phyloP scores from a whole-genome alignment of 2,888 invertebrate species.

The Acleris laterana region DNA sequence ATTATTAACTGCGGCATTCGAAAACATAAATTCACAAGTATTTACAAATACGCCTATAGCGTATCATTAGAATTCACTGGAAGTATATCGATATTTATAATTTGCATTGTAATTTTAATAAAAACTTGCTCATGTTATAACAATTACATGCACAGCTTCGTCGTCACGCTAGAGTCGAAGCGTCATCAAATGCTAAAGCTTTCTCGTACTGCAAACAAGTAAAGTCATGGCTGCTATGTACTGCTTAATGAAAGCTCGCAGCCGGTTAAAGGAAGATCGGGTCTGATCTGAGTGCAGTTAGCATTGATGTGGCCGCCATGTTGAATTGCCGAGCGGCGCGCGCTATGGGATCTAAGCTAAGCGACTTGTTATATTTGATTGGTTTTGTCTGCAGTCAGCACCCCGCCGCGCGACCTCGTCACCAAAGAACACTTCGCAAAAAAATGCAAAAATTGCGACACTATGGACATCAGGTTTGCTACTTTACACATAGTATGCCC shows the following conservation, averaged over 20 bases:
- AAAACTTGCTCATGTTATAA: background rate
- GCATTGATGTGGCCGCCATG: slow-evolving; percentile 9
- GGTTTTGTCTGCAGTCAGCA: slow-evolving; percentile 51
- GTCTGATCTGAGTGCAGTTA: slow-evolving; percentile 14
- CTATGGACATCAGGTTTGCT: slow-evolving; percentile 56
- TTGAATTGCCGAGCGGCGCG: slow-evolving; percentile 21
- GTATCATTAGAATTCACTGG: slow-evolving; percentile 3
- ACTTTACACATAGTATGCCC: slow-evolving; percentile 34
- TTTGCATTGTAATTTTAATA: background rate
- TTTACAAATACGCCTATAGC: background rate
- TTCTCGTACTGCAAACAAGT: slow-evolving; percentile 1
- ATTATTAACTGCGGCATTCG: slow-evolving; percentile 20
- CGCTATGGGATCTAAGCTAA: slow-evolving; percentile 34
- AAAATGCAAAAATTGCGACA: slow-evolving; percentile 58
- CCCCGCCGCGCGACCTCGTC: slow-evolving; percentile 43
- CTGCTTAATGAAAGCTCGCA: slow-evolving; percentile 6
- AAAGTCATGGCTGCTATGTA: slow-evolving; percentile 1
- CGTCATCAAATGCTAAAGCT: slow-evolving; percentile 22
- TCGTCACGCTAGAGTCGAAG: slow-evolving; percentile 1
- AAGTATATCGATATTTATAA: slow-evolving; percentile 5
- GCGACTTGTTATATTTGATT: slow-evolving; percentile 47
- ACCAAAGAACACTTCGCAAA: slow-evolving; percentile 44
- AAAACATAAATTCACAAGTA: slow-evolving; percentile 6
- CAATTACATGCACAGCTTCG: slow-evolving; percentile 20
- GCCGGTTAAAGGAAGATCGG: background rate